Conservation (phyloP, 2,888 invertebrate genomes). For the Anagyrus pseudococci region DNA sequence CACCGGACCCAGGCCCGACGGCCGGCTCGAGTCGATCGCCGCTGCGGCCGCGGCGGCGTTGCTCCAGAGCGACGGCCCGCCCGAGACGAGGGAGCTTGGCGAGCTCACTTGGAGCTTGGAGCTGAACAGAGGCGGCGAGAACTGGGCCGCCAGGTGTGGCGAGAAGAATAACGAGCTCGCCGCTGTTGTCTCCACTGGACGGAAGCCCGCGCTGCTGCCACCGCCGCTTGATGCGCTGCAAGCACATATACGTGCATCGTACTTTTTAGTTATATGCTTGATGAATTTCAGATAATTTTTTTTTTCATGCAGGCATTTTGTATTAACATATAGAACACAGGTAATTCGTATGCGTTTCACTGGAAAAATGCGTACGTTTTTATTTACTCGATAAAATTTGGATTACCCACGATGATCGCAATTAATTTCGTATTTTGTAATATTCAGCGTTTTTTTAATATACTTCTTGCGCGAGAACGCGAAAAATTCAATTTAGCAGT, state of each 20-base stretch:
- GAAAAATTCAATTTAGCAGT: no score
- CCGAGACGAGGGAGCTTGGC: slow-evolving; percentile 37
- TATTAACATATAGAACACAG: no score
- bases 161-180: slow-evolving; percentile 83
- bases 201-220: slow-evolving; percentile 64
- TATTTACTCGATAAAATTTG: no score
- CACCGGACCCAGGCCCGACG: slow-evolving; percentile 48
- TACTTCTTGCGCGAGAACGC: no score
- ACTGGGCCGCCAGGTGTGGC: slow-evolving; percentile 80
- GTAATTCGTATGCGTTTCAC: no score
- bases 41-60: slow-evolving; percentile 53
- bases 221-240: slow-evolving; percentile 50
- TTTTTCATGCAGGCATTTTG: no score
- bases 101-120: slow-evolving; percentile 58
- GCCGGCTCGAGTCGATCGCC: slow-evolving; percentile 44
- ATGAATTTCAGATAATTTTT: no score
- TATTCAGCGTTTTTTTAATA: no score
- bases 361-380: no score
- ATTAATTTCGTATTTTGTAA: no score
- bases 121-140: slow-evolving; percentile 79
- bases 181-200: slow-evolving; percentile 53
- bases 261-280: neutral
- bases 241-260: no score
- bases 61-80: slow-evolving; percentile 50
- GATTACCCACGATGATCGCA: no score